Base-by-base conservation (phyloP, 2,797 vertebrate species). In the Oreonectes daqikongensis region DNA sequence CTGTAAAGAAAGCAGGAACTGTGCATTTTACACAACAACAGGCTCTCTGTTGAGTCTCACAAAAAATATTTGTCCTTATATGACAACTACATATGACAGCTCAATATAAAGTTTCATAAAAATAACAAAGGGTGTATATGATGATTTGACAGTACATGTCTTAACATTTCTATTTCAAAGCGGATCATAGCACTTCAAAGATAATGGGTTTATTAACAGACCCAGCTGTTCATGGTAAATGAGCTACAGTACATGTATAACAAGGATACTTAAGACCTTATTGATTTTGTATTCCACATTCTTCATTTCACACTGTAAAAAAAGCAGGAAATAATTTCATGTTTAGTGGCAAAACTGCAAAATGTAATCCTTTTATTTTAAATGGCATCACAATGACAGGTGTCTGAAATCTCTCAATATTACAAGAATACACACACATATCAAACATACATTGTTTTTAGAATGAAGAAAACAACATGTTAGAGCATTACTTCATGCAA, bases 51-150 rank as follows among this genome's bases (percentile, higher is more conserved):
- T 42, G 9, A 11, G n/a, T 22, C 40, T 72, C 44, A 24, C 11
- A 9, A n/a, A 52, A n/a, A 38, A 48, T 63, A 64, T 52, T 28
- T 73, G 20, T 65, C 17, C 22, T 72, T 32, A 60, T 59, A 59
- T 60, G 22, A 15, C 7, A 28, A 9, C 24, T 57, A 12, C 9
- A 9, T 30, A n/a, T 72, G 28, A 46, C 57, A 35, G 20, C 20
- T 2, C 15, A 11, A 22, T 32, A 44, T 0, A 72, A 60, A 46
- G n/a, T 48, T 32, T 2, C 8, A 52, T 26, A 26, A 38, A 52
- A 64, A 73, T n/a, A 0, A 40, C 59, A 64, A 40, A 65, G 8
- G 17, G 28, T 5, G 11, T 42, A n/a, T 5, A 24, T 28, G 60
- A 64, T 64, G 71, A 17, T 10, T 17, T 65, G 30, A 28, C 44